Evolutionary conservation across 2,888 invertebrate species (phyloP).

Genomic region (Dolichomitus sp.): DNA sequence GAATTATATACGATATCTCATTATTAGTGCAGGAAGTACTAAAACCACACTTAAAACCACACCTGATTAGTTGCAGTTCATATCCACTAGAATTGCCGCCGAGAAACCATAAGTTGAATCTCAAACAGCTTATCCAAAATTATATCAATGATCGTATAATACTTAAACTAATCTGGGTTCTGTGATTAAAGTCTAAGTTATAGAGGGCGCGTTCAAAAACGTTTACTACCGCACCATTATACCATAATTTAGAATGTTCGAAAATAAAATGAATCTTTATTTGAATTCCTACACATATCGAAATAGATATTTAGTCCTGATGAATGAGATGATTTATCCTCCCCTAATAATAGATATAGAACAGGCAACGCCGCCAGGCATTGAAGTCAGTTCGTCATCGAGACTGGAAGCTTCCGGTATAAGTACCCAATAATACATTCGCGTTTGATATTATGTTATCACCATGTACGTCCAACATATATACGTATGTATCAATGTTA

Average conservation of each 20-base stretch:
- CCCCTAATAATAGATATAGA: not conserved
- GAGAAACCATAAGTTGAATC: not conserved
- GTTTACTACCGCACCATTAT: not conserved
- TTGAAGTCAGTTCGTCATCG: constrained; percentile 9
- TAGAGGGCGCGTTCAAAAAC: not conserved
- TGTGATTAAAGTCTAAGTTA: not conserved
- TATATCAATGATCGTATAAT: not conserved
- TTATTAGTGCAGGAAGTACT: not conserved
- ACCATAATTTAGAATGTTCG: not conserved
- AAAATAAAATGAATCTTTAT: not conserved
- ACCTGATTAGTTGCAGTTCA: not conserved
- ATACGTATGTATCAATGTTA: constrained; percentile 20
- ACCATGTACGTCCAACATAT: not conserved
- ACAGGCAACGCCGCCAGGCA: not conserved
- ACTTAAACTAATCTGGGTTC: not conserved
- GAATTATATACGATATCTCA: not conserved
- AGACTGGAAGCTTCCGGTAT: not conserved
- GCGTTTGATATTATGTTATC: not conserved
- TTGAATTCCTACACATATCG: not conserved
- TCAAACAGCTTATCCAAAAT: not conserved
- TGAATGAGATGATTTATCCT: not conserved
- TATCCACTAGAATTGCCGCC: not conserved
- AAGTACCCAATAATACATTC: constrained; percentile 3
- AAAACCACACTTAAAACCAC: not conserved
- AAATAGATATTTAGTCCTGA: not conserved